Base-by-base conservation (phyloP, 2,113 vertebrate species). In the Rallus limicola region DNA sequence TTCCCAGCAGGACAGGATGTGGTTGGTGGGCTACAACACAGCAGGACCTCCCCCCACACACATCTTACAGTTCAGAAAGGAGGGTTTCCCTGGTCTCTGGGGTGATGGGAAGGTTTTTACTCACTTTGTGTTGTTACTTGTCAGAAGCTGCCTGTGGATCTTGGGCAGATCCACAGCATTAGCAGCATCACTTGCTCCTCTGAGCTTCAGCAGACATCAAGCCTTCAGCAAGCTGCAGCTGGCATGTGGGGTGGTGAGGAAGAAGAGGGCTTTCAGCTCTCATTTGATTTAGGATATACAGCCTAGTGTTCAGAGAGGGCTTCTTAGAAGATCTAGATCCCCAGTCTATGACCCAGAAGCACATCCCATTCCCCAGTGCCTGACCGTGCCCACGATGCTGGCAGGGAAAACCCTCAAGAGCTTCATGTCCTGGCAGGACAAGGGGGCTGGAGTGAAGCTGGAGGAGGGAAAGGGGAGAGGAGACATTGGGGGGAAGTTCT, bases 41-140 rank as follows among this genome's bases (percentile, higher is more conserved):
- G 7, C 28, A 53, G 19, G 53, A 53, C 19, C 28, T n/a, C 20
- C 52, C 46, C 20, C 16, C 67, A 67, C 60, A 33, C 67, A 67
- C 60, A 33, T 33, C 34, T 42, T 44, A 31, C 52, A 15, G 26
- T 16, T 36, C 52, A 44, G 65, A 59, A 91, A 44, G 5, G 18
- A 26, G 10, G 21, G 9, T 16, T 38, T 29, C 24, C 13, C 19
- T 46, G 23, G 23, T 46, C 9, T 0, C 19, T 40, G 33, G 38
- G 34, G 21, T 5, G 9, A 13, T 65, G 16, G 20, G 16, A 44
- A 65, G 20, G 36, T 10, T 40, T 5, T 68, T 56, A 24, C 12
- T 92, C 7, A 19, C 26, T 36, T 63, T 0, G 0, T 0, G 0
- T 16, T 69, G 13, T n/a, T 64, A 20, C 21, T 68, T 40, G 14